Evolutionary conservation across 2,113 vertebrate genomes (phyloP).

Genomic region (Chaetodon trifascialis): DNA sequence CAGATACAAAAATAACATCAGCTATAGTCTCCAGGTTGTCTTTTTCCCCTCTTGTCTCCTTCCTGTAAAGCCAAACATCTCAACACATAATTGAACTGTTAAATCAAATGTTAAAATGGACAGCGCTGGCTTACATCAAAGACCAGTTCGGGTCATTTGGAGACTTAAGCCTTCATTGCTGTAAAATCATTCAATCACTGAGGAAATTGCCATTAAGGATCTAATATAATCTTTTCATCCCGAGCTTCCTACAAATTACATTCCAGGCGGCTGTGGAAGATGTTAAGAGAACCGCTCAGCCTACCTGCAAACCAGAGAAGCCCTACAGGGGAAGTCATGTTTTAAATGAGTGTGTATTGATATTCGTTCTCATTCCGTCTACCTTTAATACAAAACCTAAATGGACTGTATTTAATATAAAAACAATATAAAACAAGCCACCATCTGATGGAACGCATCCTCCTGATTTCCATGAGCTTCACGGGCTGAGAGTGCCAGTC

Average conservation of each 20-base stretch:
- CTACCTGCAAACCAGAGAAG: neutral
- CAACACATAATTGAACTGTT: too few relatives aligned
- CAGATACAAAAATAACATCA: too few relatives aligned
- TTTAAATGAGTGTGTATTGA: slow-evolving; percentile 13
- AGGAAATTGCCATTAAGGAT: neutral
- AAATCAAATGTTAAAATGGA: neutral
- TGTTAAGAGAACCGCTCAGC: neutral
- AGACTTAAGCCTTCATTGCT: neutral
- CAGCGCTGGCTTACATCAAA: neutral
- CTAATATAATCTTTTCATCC: neutral
- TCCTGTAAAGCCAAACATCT: too few relatives aligned
- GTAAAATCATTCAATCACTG: neutral
- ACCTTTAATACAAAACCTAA: neutral
- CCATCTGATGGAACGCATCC: slow-evolving; percentile 1
- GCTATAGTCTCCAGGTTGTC: too few relatives aligned
- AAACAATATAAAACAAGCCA: neutral
- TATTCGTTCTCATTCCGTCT: neutral
- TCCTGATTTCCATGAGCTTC: neutral
- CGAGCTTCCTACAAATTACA: neutral
- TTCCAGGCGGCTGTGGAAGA: neutral
- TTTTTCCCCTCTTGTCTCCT: too few relatives aligned
- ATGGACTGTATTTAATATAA: too few relatives aligned
- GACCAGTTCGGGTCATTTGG: neutral
- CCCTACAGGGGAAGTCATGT: neutral
- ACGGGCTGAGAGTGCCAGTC: neutral